phyloP scores from a whole-genome alignment of 92 coral and sea anemone species.

The Palythoa grandiflora region DNA sequence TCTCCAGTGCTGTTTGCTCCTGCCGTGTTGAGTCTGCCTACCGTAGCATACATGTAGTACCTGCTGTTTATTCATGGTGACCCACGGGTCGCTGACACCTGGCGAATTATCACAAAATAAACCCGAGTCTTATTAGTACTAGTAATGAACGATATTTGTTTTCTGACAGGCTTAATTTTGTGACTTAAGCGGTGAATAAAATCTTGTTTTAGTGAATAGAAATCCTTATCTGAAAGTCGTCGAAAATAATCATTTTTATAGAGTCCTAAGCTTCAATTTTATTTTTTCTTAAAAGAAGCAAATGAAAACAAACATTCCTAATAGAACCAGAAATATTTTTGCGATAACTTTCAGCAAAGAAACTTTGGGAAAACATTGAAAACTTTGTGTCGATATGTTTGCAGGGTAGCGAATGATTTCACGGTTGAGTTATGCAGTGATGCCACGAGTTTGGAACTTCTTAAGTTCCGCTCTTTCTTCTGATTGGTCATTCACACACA shows the following conservation, averaged over 20 bases:
- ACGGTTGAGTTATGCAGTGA: slow-evolving; percentile 28
- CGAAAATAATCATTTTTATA: background rate
- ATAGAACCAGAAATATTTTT: background rate
- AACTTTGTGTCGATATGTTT: background rate
- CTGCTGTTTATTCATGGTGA: background rate
- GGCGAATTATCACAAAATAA: background rate
- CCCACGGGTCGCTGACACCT: background rate
- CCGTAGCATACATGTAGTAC: background rate
- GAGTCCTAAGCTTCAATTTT: background rate
- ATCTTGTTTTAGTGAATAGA: background rate
- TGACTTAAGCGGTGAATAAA: background rate
- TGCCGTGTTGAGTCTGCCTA: background rate
- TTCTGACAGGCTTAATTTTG: background rate
- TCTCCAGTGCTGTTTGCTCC: no score
- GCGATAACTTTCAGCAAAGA: background rate
- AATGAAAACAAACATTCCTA: no score
- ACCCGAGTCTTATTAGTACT: background rate
- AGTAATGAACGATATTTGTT: no score
- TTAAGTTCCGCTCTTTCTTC: background rate
- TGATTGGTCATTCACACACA: slow-evolving; percentile 20
- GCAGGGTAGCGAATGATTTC: background rate
- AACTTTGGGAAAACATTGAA: background rate
- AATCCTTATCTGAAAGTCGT: background rate
- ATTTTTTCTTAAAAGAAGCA: background rate
- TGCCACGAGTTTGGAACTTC: slow-evolving; percentile 39